Conservation (phyloP, 1,140 invertebrate species). For the Diabrotica virgifera region DNA sequence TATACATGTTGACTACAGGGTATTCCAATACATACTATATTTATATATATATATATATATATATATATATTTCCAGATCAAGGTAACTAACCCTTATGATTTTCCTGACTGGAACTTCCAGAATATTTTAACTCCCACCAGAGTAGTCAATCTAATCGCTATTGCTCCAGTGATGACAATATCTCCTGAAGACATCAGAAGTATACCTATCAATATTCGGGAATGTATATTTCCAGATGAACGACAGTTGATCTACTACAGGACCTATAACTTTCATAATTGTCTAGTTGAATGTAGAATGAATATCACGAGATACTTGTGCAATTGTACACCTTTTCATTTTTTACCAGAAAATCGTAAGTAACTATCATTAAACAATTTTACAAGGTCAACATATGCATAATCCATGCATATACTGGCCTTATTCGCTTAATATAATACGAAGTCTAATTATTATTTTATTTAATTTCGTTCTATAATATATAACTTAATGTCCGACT, state of each 20-base stretch:
- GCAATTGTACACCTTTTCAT: constrained; percentile 61
- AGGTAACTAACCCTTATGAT: constrained; percentile 61
- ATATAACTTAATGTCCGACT: no score
- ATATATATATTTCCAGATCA: constrained; percentile 44
- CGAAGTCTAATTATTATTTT: no score
- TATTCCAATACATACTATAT: no score
- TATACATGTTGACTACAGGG: no score
- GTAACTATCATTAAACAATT: no score
- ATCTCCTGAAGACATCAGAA: constrained; percentile 52
- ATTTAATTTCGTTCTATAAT: no score
- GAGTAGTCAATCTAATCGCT: constrained; percentile 55
- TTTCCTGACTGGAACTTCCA: constrained; percentile 57
- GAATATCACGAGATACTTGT: constrained; percentile 47
- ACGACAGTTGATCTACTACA: constrained; percentile 44
- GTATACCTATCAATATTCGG: constrained; percentile 49
- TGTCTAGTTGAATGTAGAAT: constrained; percentile 59
- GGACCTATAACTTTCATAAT: constrained; percentile 60
- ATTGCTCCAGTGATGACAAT: constrained; percentile 48
- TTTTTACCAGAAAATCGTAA: constrained; percentile 38
- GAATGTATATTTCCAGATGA: constrained; percentile 60
- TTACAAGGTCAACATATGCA: no score
- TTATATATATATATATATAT: no score
- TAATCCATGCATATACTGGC: no score
- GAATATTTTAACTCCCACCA: constrained; percentile 53
- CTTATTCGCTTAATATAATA: no score